phyloP scores from a whole-genome alignment of 2,113 vertebrate genomes.

The Caracal caracal region DNA sequence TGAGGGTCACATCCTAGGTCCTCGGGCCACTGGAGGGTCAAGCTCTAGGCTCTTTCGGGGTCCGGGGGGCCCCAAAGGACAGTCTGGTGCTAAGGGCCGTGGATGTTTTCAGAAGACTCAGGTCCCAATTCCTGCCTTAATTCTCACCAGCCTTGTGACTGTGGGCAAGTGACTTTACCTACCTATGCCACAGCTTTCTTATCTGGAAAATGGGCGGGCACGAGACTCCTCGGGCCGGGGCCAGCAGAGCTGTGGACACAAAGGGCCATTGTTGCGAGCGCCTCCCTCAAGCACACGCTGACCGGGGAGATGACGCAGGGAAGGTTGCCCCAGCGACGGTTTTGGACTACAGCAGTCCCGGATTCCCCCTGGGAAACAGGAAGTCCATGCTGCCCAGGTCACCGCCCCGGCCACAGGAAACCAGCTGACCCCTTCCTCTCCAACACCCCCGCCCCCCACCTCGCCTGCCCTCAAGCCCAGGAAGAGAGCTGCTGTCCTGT shows the following conservation, averaged over 20 bases:
- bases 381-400: slow-evolving; percentile 9
- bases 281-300: background rate
- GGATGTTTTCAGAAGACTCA: background rate
- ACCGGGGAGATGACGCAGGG: background rate
- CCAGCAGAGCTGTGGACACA: background rate
- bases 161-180: background rate
- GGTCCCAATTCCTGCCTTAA: background rate
- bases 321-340: background rate
- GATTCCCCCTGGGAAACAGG: slow-evolving; percentile 70
- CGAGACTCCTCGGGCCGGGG: accelerated
- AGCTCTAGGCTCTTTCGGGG: background rate
- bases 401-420: slow-evolving; percentile 43
- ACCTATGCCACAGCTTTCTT: background rate
- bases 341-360: background rate
- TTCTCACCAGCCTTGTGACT: background rate
- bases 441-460: background rate
- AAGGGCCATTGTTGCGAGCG: slow-evolving; percentile 5
- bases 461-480: background rate
- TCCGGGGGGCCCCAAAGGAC: background rate
- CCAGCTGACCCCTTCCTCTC: slow-evolving; percentile 3
- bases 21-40: background rate
- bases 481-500: slow-evolving; percentile 13
- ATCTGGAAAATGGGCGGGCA: background rate
- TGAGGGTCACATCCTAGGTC: background rate
- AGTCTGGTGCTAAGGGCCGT: accelerated